A percentile compares a stretch with the other conserved stretches of the same genome.
These are phyloP conservation scores for Hyphantria cunea DNA, from an alignment of 1,140 invertebrate genomes.

Conservation along the genomic window DNA sequence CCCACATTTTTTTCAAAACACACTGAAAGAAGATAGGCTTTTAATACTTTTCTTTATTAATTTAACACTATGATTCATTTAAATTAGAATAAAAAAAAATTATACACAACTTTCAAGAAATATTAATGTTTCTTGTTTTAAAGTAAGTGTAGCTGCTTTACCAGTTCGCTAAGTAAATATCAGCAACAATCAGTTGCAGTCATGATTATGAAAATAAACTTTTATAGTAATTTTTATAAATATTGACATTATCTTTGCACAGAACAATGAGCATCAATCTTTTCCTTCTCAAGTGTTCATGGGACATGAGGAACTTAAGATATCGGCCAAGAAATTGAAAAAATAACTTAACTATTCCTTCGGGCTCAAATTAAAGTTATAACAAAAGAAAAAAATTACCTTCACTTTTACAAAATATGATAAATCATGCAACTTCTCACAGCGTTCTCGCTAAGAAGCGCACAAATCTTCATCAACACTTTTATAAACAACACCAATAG, in stretches of 20 bases:
- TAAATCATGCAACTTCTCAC: conserved; percentile 61
- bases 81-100: too few species aligned
- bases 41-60: too few species aligned
- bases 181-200: too few species aligned
- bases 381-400: conserved; percentile 67
- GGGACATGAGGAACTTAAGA: neutral
- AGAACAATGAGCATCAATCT: conserved; percentile 19
- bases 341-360: too few species aligned
- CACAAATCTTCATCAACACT: conserved; percentile 7
- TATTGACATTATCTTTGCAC: conserved; percentile 18
- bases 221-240: conserved; percentile 15
- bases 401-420: conserved; percentile 60
- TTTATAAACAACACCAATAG: conserved; percentile 41
- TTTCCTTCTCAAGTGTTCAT: neutral
- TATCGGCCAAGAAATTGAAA: too few species aligned
- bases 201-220: neutral
- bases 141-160: too few species aligned
- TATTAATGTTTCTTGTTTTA: too few species aligned
- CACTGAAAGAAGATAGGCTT: too few species aligned
- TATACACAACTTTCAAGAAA: too few species aligned
- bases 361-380: conserved; percentile 13
- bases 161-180: too few species aligned
- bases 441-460: neutral
- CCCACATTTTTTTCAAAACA: too few species aligned
- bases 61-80: too few species aligned